Evolutionary conservation across 64 coral and sea anemone species (phyloP), one percentile per base, ranked within the genome.

Genomic region (Hydrozoanthus tunicans): DNA sequence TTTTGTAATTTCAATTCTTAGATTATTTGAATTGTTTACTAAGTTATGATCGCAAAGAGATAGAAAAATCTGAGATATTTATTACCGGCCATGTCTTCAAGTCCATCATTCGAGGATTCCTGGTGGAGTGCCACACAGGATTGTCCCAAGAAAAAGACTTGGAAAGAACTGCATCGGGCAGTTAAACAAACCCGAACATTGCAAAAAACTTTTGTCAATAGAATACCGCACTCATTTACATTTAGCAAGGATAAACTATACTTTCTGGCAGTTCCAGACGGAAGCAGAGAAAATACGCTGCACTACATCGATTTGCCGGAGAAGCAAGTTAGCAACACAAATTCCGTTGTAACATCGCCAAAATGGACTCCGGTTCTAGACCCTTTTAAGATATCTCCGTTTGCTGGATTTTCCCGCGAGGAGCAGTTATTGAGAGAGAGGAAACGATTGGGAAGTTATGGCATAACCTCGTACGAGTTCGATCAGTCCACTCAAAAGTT

Each of bases 391-490:
- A 91, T 95, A 9, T 93, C 89, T 4, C 83, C 97, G 0, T 99
- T 99, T 94, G 90, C 92, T 10, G 97, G 97, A 24, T 99, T 93
- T 74, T 99, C 97, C 3, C 93, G 92, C 9, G 97, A 99, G 55
- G 97, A 99, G 57, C 94, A 99, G 65, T 64, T 99, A 43, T 55
- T 99, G 3, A 82, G 97, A 71, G 97, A 99, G 74, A 89, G 97
- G 54, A 99, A 99, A 61, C 90, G 97, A 13, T 64, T 99, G 5
- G 97, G 97, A 2, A 91, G 93, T 61, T 99, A 96, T 95, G 97
- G 97, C 5, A 96, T 99, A 17, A 99, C 97, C 7, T 91, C 97
- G 60, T 99, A 99, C 57, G 97, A 99, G 75, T 99, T 93, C 66
- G 86, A 95, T 85, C 91, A 92, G 53, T 85, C 92, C 15, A 96